A percentile compares a stretch with the other conserved stretches of the same genome.
phyloP scores from a whole-genome alignment of 2,797 vertebrate species.

The Erpetoichthys calabaricus region DNA sequence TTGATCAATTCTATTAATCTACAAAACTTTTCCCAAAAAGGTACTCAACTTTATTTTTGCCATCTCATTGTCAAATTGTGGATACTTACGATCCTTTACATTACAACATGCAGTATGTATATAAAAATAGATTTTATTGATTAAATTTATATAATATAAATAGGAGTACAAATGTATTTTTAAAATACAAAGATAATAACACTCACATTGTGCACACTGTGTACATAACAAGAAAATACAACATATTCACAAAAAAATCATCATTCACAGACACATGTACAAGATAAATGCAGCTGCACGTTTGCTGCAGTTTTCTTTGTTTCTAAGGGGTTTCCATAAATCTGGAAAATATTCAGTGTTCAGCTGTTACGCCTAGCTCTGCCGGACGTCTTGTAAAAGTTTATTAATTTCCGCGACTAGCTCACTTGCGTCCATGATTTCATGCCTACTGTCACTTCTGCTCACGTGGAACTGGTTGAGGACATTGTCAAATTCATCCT shows the following conservation, averaged over 20 bases:
- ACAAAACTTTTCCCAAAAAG: constrained; percentile 25
- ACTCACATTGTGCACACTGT: constrained; percentile 92
- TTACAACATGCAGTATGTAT: constrained; percentile 65
- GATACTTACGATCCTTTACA: constrained; percentile 26
- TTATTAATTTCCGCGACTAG: constrained; percentile 96
- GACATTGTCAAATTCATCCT: constrained; percentile 90
- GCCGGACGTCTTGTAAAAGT: constrained; percentile 86
- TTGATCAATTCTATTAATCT: constrained; percentile 34
- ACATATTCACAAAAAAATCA: constrained; percentile 78
- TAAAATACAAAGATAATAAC: constrained; percentile 99
- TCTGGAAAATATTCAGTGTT: constrained; percentile 33
- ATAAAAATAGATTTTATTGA: constrained; percentile 98
- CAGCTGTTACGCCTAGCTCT: constrained; percentile 55
- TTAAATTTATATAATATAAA: constrained; percentile 76
- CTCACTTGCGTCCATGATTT: constrained; percentile 95
- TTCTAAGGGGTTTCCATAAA: constrained; percentile 32
- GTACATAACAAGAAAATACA: constrained; percentile 77
- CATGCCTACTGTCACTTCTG: constrained; percentile 75
- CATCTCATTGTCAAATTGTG: constrained; percentile 30
- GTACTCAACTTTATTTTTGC: constrained; percentile 37
- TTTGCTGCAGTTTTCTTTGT: constrained; percentile 56
- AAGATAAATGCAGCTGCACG: constrained; percentile 84
- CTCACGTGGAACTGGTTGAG: constrained; percentile 72
- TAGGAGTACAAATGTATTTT: constrained; percentile 99
- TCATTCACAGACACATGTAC: constrained; percentile 97